Base-by-base conservation (phyloP, 2,888 invertebrate species). In the Tricholauxania praeusta region DNA sequence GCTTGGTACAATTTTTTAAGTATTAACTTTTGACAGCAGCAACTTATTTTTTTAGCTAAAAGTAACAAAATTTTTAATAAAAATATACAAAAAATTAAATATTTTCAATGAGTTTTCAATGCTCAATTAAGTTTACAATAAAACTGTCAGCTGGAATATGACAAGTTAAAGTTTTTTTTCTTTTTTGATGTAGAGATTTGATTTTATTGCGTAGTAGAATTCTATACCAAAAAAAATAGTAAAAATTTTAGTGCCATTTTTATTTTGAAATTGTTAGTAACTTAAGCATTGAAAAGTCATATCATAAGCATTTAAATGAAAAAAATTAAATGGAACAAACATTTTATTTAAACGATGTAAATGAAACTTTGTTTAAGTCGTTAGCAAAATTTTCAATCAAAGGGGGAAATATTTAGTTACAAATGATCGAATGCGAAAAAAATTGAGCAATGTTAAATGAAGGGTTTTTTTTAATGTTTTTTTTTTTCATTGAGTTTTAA, bases 321-420 rank as follows among this genome's bases (percentile, higher is more conserved):
- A 17, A 62, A 72, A 52, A 48, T 8, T 28, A 67, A 32, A 71
- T 48, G 28, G 79, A 82, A 82, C 82, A 85, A 84, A 81, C 60
- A 84, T 82, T 84, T 84, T 83, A 84, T 85, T 84, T 84, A 85
- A 83, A 77, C 80, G 48, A 80, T 82, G 82, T 84, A 84, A 84
- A 84, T 84, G 82, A 85, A 79, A 83, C 78, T 80, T 83, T 85
- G 79, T 76, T 75, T 64, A 79, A 79, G 76, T 78, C 55, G 67
- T 55, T 67, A 69, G 48, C 39, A 52, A 28, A 12, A 22, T 7
- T 28, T 69, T 47, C 28, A 66, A 67, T 55, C 32, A 47, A n/a
- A 14, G 12, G 28, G 10, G 10, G 14, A n/a, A 7, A 1, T 22
- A 79, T 80, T 84, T 84, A 84, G 83, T 84, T 78, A 84, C 84